Base-by-base conservation (phyloP, 2,797 vertebrate genomes). In the Falco rusticolus region DNA sequence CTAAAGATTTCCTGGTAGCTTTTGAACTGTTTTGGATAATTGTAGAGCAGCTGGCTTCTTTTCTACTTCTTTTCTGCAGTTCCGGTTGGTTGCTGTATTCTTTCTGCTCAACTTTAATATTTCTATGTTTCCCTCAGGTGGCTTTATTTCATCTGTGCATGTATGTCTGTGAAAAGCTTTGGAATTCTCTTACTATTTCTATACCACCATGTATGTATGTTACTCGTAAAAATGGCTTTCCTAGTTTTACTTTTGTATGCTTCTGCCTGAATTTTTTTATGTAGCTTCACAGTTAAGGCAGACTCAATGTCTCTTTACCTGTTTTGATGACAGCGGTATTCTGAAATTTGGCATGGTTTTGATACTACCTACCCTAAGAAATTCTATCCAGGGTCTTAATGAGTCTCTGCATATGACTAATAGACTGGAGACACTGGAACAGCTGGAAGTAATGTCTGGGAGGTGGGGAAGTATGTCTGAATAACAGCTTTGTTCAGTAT, bases 141-240 rank as follows among this genome's bases (percentile, higher is more conserved):
- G 37, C 68, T 96, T 91, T 77, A 65, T 92, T 95, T 85, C 84
- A 82, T 87, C 79, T 94, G 84, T 94, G 87, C 64, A 51, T 93
- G 65, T 82, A 9, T 95, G 70, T 84, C 78, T 92, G 75, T 90
- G 89, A 86, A 96, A 94, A 92, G 76, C 83, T 84, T 91, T 51
- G 91, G 87, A 81, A 91, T 95, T 95, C 87, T 87, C 45, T 93
- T 92, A 5, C 41, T 90, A 25, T 93, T 93, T 88, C 65, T 91
- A 0, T 71, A 43, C 50, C 75, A 76, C 70, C 64, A 12, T 78
- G 75, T 64, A 54, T 93, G 72, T 92, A 64, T 70, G 80, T 83
- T 88, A 48, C 56, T 86, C 10, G 0, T 68, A 54, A 50, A 83
- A 84, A 50, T 84, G 57, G 2, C 33, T 85, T 94, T 89, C 17